Conservation (phyloP, 1,140 invertebrate species). For the Lineus longissimus region DNA sequence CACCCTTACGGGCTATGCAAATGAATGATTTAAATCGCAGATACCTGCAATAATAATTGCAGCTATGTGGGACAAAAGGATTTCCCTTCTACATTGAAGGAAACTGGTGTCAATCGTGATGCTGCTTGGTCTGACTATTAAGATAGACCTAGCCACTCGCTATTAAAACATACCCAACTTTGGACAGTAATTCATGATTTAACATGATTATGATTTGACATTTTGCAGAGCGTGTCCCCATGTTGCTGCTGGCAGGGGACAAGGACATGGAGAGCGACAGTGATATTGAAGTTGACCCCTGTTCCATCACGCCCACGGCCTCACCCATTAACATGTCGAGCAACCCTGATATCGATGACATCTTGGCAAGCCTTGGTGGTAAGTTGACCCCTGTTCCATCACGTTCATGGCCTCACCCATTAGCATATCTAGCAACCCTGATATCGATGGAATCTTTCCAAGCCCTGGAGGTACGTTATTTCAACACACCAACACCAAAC, state of each 20-base stretch:
- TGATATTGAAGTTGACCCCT: slow-evolving; percentile 47
- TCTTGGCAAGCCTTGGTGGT: slow-evolving; percentile 27
- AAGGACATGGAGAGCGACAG: slow-evolving; percentile 28
- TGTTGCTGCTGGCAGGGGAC: slow-evolving; percentile 35
- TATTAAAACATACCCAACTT: too few species aligned
- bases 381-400: slow-evolving; percentile 35
- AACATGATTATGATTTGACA: too few species aligned
- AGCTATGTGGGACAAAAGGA: too few species aligned
- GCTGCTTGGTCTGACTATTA: too few species aligned
- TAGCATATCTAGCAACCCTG: slow-evolving; percentile 21
- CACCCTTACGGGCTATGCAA: too few species aligned
- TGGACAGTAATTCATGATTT: too few species aligned
- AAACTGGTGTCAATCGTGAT: too few species aligned
- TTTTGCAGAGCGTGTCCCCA: slow-evolving; percentile 33
- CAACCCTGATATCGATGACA: slow-evolving; percentile 30
- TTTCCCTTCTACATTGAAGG: too few species aligned
- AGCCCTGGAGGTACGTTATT: slow-evolving; percentile 17
- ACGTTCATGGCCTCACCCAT: slow-evolving; percentile 24
- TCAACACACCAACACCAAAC: background rate
- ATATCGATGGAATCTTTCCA: slow-evolving; percentile 32
- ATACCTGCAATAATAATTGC: too few species aligned
- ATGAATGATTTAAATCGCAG: too few species aligned
- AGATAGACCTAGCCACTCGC: too few species aligned
- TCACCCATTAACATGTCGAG: slow-evolving; percentile 21
- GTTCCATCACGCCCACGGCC: slow-evolving; percentile 26